These are phyloP conservation scores for Sylvietta virens DNA, from an alignment of 2,113 vertebrate species.

Conservation along the genomic window DNA sequence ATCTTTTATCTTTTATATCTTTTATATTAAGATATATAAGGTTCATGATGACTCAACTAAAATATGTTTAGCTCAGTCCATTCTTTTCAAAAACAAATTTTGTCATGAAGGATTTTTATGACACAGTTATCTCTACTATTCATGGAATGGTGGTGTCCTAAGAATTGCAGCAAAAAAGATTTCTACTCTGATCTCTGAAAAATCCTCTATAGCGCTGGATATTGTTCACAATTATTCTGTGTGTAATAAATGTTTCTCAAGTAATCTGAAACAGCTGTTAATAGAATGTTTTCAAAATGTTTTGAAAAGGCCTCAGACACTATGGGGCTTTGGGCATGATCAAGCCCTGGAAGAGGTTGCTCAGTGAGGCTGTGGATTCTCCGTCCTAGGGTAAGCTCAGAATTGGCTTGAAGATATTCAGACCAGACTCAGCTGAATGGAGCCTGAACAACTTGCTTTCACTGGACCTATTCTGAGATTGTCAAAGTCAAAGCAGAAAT, in stretches of 20 bases:
- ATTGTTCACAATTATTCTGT: background rate
- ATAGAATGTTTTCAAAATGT: background rate
- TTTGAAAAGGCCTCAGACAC: background rate
- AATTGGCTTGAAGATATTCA: background rate
- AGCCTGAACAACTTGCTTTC: background rate
- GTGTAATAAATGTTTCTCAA: background rate
- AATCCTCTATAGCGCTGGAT: accelerated
- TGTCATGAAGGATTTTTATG: background rate
- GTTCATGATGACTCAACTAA: background rate
- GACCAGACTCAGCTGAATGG: background rate
- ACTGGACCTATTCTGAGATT: background rate
- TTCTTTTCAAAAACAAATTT: background rate
- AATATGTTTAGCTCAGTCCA: background rate
- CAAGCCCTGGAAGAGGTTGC: background rate
- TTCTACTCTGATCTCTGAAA: background rate
- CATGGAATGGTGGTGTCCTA: background rate
- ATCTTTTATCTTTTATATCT: too few relatives aligned
- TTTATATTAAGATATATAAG: background rate
- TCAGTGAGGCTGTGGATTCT: background rate
- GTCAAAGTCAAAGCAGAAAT: background rate
- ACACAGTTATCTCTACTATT: background rate
- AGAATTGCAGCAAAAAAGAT: background rate
- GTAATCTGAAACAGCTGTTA: background rate
- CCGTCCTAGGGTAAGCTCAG: background rate
- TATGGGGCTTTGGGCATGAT: background rate